A percentile compares a stretch with the other conserved stretches of the same genome.
Conservation (phyloP, 2,113 vertebrate species). For the Proteles cristata region DNA sequence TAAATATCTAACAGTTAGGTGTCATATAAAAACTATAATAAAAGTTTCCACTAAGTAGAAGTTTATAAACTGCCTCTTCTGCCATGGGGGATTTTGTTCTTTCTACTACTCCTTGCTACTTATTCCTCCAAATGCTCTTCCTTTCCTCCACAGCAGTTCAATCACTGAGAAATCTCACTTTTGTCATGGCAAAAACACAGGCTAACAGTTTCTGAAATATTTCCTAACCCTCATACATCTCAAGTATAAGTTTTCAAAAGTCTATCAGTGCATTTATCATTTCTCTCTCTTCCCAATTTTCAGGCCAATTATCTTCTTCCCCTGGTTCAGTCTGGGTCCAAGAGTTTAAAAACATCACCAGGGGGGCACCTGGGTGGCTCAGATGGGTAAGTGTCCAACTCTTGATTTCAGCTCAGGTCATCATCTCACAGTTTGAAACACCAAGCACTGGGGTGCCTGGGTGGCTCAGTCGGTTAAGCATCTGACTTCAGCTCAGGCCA, state of each 20-base stretch:
- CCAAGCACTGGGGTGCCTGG: too few relatives aligned
- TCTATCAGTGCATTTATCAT: constrained; percentile 40
- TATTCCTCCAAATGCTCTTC: background rate
- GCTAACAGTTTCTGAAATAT: constrained; percentile 54
- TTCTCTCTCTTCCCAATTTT: constrained; percentile 3
- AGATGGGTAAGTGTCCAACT: too few relatives aligned
- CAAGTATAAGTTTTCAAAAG: constrained; percentile 39
- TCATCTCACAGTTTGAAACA: too few relatives aligned
- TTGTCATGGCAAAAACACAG: constrained; percentile 18
- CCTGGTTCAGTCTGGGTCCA: background rate
- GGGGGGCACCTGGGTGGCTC: too few relatives aligned
- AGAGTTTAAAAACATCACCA: constrained; percentile 2
- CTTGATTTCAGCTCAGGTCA: too few relatives aligned
- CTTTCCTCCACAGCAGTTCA: background rate
- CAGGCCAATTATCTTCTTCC: constrained; percentile 29
- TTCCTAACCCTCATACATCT: background rate
- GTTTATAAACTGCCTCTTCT: constrained; percentile 28
- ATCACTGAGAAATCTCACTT: background rate
- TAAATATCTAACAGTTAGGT: constrained; percentile 4
- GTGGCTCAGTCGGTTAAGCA: too few relatives aligned
- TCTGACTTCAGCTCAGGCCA: too few relatives aligned
- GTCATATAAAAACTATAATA: background rate
- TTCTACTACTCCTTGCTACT: constrained; percentile 39
- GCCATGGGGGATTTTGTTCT: background rate
- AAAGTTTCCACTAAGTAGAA: constrained; percentile 38